Evolutionary conservation across 2,888 invertebrate genomes (phyloP).

Genomic region (Sphaeridia pumilis): DNA sequence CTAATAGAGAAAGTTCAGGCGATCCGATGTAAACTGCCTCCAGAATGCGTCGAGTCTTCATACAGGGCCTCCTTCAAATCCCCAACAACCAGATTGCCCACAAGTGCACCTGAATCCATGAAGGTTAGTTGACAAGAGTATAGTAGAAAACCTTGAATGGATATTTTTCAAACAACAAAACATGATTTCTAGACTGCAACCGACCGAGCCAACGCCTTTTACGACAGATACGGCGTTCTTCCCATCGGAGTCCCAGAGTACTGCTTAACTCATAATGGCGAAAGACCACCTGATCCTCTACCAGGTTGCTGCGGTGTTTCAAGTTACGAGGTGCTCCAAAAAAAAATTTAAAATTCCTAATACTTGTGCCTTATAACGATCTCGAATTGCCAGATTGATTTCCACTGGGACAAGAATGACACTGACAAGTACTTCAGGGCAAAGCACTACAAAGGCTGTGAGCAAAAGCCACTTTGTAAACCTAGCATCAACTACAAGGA

Average conservation of each 20-base stretch:
- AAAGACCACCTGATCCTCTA: constrained; percentile 29
- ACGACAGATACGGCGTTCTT: constrained; percentile 26
- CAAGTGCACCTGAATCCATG: constrained; percentile 31
- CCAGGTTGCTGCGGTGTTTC: constrained; percentile 35
- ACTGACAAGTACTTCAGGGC: no score
- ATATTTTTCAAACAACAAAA: no score
- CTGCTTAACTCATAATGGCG: constrained; percentile 32
- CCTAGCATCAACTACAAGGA: constrained; percentile 19
- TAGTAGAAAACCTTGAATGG: no score
- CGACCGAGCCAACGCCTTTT: constrained; percentile 17
- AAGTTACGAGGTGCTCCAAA: constrained; percentile 28
- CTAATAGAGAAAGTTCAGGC: constrained; percentile 29
- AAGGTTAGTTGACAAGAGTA: no score
- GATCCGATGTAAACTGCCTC: constrained; percentile 30
- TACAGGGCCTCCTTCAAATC: constrained; percentile 28
- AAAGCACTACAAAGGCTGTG: not conserved
- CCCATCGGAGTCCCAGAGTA: constrained; percentile 29
- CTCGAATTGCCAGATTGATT: no score
- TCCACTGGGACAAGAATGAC: no score
- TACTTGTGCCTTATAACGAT: no score
- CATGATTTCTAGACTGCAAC: no score
- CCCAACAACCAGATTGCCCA: no score
- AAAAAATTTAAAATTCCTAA: no score
- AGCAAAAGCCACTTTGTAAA: constrained; percentile 27
- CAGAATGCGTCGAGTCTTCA: constrained; percentile 30